Evolutionary conservation across 1,140 invertebrate genomes (phyloP), one percentile per base, ranked within the genome.

Genomic region (Diachasma alloeum): DNA sequence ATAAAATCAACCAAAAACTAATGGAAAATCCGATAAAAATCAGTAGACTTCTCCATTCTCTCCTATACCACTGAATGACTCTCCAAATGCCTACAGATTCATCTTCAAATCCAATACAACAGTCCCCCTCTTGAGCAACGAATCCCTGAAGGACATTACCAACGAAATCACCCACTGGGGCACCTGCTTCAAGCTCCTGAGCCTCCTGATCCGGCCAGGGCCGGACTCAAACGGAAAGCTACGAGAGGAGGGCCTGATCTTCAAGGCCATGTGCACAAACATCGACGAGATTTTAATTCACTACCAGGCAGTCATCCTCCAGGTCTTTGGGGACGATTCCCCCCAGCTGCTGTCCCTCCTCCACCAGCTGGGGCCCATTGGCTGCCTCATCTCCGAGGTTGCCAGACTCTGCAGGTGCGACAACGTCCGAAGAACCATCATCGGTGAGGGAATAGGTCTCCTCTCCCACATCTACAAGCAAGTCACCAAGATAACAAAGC

Each of bases 401-500:
- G 89, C 90, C n/a, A 88, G 86, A 71, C 86, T 93, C 31, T 92
- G 92, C 79, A 87, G 88, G 78, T 86, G 90, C 79, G 86, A 90
- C 73, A 87, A 87, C 69, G 74, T 84, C 56, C 87, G 85, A 77
- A 79, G 86, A 74, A 78, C 79, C 56, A 75, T 81, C 4, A 78
- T 91, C 13, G 87, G 88, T 4, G 84, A 89, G 72, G 92, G 92
- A 4, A 91, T 90, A 0, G 90, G 90, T 10, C 86, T 93, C 46
- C 90, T 93, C 80, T 91, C 91, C 6, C 91, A 92, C 79, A 87
- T 93, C 75, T 93, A 93, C 70, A 87, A 91, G 66, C 90, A 92
- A 83, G 91, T 92, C 46, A 92, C 90, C 0, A 85, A 90, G 70
- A 85, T 92, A 8, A 92, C 91, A 0, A 89, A 91, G 81, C 85